Evolutionary conservation across 2,113 vertebrate genomes (phyloP).

Genomic region (Zosterops lateralis): DNA sequence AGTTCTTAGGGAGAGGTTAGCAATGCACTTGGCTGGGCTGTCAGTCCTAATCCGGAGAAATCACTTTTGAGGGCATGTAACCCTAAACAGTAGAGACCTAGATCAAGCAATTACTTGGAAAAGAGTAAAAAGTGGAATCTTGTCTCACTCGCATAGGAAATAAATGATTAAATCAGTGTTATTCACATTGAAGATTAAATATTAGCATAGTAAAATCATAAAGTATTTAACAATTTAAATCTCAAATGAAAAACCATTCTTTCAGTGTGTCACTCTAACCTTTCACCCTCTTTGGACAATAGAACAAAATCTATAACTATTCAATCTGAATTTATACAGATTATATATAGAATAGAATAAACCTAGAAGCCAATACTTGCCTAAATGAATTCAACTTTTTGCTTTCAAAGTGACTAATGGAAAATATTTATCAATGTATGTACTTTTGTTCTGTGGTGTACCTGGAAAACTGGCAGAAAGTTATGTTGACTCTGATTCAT

Average conservation of each 20-base stretch:
- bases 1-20: not conserved
- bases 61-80: not conserved
- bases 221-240: not conserved
- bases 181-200: not conserved
- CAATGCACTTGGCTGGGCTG: not conserved
- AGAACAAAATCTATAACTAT: not conserved
- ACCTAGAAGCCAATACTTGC: not conserved
- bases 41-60: conserved; percentile 1
- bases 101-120: not conserved
- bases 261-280: not conserved
- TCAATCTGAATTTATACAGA: not conserved
- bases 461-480: not conserved
- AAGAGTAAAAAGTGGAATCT: not conserved
- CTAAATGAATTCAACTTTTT: not conserved
- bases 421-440: not conserved
- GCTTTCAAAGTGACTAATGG: not conserved
- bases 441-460: not conserved
- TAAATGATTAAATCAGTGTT: not conserved
- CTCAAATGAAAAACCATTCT: not conserved
- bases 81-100: not conserved
- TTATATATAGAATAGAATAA: not conserved
- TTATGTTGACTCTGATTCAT: not conserved
- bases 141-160: not conserved
- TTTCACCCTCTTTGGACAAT: not conserved
- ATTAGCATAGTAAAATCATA: not conserved